Conservation (phyloP, 2,888 invertebrate species). For the Chromoteleia sp. region DNA sequence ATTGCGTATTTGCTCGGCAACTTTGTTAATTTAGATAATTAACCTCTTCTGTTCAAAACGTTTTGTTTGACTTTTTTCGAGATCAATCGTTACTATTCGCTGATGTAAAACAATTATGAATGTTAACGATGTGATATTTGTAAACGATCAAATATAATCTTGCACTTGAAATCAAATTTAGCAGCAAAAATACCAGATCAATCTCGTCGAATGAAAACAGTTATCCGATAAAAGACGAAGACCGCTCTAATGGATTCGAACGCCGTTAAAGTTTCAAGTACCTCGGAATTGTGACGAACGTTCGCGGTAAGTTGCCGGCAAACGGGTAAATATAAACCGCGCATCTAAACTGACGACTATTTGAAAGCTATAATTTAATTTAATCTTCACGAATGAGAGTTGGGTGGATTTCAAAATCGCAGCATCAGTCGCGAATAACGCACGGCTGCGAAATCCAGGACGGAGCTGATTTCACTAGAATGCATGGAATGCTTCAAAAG, state of each 20-base stretch:
- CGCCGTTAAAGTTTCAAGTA: conserved; percentile 13
- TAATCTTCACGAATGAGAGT: conserved; percentile 43
- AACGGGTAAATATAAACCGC: conserved; percentile 59
- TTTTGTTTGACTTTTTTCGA: not conserved
- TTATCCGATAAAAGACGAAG: conserved; percentile 3
- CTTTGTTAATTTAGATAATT: too few species aligned
- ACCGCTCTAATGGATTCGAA: conserved; percentile 17
- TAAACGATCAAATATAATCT: too few species aligned
- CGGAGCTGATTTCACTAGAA: conserved; percentile 14
- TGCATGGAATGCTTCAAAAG: conserved; percentile 14
- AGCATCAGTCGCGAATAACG: conserved; percentile 16
- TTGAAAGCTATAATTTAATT: conserved; percentile 57
- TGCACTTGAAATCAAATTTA: not conserved
- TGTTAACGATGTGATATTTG: too few species aligned
- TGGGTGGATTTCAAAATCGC: conserved; percentile 46
- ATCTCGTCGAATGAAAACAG: conserved; percentile 17
- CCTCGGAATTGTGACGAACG: conserved; percentile 21
- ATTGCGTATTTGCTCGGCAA: too few species aligned
- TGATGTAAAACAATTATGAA: too few species aligned
- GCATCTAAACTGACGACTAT: conserved; percentile 43
- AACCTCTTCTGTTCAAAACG: too few species aligned
- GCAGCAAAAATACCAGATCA: not conserved
- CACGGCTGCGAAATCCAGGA: conserved; percentile 11
- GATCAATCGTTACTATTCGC: too few species aligned
- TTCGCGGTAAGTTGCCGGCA: conserved; percentile 20